Percentiles rank a stretch among this genome's conserved stretches.
phyloP scores from a whole-genome alignment of 1,140 invertebrate genomes.

The Aphelenchoides besseyi region DNA sequence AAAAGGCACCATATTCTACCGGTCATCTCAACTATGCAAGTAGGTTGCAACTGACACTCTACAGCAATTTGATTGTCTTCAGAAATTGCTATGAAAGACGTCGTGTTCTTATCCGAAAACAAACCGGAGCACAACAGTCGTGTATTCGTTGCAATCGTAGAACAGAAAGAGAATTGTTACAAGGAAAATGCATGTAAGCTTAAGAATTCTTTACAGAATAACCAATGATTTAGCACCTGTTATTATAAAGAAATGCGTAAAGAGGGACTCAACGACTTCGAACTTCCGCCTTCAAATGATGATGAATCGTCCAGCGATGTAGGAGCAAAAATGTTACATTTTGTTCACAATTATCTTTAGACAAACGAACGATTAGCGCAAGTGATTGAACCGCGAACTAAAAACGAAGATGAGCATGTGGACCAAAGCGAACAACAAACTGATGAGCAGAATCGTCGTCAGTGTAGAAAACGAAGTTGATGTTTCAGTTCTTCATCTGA shows the following conservation, averaged over 20 bases:
- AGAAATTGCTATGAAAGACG: conserved; percentile 13
- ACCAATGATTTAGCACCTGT: conserved; percentile 8
- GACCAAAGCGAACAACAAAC: neutral
- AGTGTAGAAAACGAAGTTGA: neutral
- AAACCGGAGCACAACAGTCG: neutral
- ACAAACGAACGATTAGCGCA: neutral
- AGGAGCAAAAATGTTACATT: too few species aligned
- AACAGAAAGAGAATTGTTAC: neutral
- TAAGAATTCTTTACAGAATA: neutral
- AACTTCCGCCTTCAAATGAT: too few species aligned
- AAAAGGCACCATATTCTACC: neutral
- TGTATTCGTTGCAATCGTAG: neutral
- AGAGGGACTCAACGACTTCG: neutral
- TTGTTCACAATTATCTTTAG: too few species aligned
- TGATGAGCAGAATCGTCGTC: neutral
- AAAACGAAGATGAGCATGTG: neutral
- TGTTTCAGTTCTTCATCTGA: too few species aligned
- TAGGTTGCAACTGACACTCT: neutral
- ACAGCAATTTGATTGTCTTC: neutral
- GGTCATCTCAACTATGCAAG: neutral
- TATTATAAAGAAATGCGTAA: conserved; percentile 9
- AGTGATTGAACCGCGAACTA: neutral
- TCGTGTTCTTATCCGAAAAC: neutral
- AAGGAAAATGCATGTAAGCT: conserved; percentile 3
- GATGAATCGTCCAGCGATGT: too few species aligned